A percentile compares a stretch with the other conserved stretches of the same genome.
Conservation (phyloP, 1,140 invertebrate genomes). For the Zelostemma sp. region DNA sequence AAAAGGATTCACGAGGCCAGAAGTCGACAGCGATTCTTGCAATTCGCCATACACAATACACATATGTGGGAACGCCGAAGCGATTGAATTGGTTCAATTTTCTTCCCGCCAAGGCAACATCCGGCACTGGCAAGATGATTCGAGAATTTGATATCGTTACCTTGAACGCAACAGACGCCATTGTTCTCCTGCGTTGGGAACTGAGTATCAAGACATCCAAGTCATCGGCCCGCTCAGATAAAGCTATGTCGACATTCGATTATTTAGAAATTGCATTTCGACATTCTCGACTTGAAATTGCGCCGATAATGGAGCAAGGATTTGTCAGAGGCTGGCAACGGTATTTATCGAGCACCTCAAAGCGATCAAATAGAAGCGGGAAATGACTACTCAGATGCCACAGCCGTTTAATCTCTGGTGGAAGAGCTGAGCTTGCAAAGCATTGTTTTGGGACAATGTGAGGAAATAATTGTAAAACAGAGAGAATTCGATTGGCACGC, state of each 20-base stretch:
- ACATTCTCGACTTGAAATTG: conserved; percentile 41
- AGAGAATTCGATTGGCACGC: no score
- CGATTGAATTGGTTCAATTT: conserved; percentile 48
- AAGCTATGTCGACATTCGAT: conserved; percentile 45
- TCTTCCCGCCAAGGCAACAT: conserved; percentile 43
- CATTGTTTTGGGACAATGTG: not conserved
- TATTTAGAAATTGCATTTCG: conserved; percentile 49
- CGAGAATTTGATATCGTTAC: conserved; percentile 48
- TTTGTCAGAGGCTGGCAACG: conserved; percentile 20
- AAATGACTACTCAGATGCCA: not conserved
- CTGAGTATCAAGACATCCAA: conserved; percentile 31
- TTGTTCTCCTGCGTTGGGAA: conserved; percentile 40
- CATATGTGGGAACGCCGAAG: conserved; percentile 30
- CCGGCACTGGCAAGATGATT: conserved; percentile 49
- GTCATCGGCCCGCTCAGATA: conserved; percentile 26
- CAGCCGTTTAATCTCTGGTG: not conserved
- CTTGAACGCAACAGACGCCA: conserved; percentile 32
- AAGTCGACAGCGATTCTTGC: conserved; percentile 3
- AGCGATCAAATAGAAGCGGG: conserved; percentile 7
- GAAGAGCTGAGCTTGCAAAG: not conserved
- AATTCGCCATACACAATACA: conserved; percentile 22
- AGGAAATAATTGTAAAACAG: no score
- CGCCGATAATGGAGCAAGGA: conserved; percentile 39
- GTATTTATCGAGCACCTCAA: conserved; percentile 29
- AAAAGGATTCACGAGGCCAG: conserved; percentile 18